phyloP scores from a whole-genome alignment of 2,888 invertebrate genomes.

The Colletes collaris region DNA sequence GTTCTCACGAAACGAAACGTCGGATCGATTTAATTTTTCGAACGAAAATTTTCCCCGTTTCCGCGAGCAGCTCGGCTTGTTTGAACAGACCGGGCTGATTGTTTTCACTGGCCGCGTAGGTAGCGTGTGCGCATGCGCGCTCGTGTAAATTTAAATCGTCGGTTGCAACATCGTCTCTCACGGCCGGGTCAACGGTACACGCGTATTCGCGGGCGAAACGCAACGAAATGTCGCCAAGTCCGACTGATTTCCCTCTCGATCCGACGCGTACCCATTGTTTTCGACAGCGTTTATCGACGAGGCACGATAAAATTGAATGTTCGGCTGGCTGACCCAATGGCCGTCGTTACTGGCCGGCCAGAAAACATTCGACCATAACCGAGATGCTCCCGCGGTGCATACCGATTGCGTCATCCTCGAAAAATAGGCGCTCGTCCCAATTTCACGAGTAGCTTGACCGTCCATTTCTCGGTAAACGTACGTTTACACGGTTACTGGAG shows the following conservation, averaged over 20 bases:
- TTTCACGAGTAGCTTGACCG: slow-evolving; percentile 62
- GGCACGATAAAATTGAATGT: slow-evolving; percentile 59
- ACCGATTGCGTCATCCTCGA: slow-evolving; percentile 59
- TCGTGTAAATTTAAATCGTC: slow-evolving; percentile 13
- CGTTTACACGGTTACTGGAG: not conserved
- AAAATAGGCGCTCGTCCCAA: slow-evolving; percentile 71
- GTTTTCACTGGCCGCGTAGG: slow-evolving; percentile 1
- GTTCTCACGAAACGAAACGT: too few relatives aligned
- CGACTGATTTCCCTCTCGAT: slow-evolving; percentile 4
- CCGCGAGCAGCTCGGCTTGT: not conserved
- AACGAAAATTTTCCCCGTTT: not conserved
- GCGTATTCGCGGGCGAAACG: not conserved
- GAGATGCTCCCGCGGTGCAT: slow-evolving; percentile 53
- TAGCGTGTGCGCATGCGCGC: not conserved
- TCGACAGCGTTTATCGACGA: slow-evolving; percentile 19
- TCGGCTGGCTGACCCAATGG: slow-evolving; percentile 45
- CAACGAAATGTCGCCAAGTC: slow-evolving; percentile 10
- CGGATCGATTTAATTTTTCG: not conserved
- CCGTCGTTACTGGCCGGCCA: slow-evolving; percentile 31
- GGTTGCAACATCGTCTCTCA: slow-evolving; percentile 23
- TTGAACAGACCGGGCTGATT: slow-evolving; percentile 21
- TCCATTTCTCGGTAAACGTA: slow-evolving; percentile 43
- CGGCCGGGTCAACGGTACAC: slow-evolving; percentile 24
- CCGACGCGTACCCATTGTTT: slow-evolving; percentile 29
- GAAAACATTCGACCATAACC: slow-evolving; percentile 40